Base-by-base conservation (phyloP, 2,888 invertebrate species). In the Eurytoma californica region DNA sequence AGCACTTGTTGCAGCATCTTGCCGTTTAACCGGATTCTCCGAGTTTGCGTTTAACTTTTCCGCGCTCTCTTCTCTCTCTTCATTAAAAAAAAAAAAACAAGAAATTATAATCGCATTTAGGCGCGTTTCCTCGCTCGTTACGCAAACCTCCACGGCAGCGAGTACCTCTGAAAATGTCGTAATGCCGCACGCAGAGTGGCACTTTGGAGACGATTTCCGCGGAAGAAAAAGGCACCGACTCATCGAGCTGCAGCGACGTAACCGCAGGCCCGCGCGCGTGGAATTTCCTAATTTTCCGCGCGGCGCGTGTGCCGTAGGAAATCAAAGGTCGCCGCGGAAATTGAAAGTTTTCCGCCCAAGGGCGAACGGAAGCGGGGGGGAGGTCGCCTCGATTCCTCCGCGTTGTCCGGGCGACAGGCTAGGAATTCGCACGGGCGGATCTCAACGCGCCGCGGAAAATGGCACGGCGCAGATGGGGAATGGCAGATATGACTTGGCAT, bases 341-440 rank as follows among this genome's bases (percentile, higher is more conserved):
- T 85, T 84, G 86, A 85, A 85, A 85, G 85, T 85, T 86, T 85
- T 82, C 82, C 82, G 70, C 66, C 67, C 80, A 82, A 72, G 77
- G 81, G 49, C 39, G 53, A n/a, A 77, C 66, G 60, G 49, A 73
- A 72, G 28, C 65, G 70, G 60, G 68, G 16, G 24, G 49, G n/a
- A n/a, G n/a, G n/a, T n/a, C n/a, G n/a, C n/a, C 12, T 47, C 16
- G 18, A 47, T 18, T 53, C 49, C 18, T 20, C 12, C 16, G 9
- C 18, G 5, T 18, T 13, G 30, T n/a, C 20, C 51, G 18, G 20
- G 65, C 30, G 65, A 24, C 24, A 2, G 2, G 24, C 24, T 1
- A 1, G 24, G 24, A 24, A 24, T 24, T 24, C 24, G 24, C 24
- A 24, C 24, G 24, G 24, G 24, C 24, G 24, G 1, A 24, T 24